Evolutionary conservation across 2,113 vertebrate genomes (phyloP), one percentile per base, ranked within the genome.

Genomic region (Nyctereutes procyonoides): DNA sequence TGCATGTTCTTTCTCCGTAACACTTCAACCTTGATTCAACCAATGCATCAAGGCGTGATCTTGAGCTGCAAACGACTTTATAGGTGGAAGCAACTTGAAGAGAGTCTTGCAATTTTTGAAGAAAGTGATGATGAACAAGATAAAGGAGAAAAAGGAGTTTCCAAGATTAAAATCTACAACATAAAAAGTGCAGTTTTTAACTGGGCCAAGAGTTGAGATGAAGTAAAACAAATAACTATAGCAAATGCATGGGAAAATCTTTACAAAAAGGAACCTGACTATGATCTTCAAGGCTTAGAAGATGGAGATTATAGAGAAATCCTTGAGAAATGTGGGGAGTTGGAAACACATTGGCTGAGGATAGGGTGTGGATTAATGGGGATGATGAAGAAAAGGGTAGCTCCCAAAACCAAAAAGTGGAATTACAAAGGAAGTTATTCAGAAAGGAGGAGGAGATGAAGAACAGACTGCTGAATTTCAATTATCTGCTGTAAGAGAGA

Each of bases 171-270:
- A 94, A 91, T 88, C 51, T 96, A 89, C 28, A 93, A 87, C 51
- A 62, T 92, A 88, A 93, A 97, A 96, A 96, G 71, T 73, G 92
- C 85, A 94, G 0, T 96, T 96, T 98, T 93, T 82, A 97, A 96
- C 67, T 96, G 96, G 95, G 95, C 93, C 63, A 96, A 95, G 83
- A 97, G 95, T 90, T 97, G 96, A 96, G 79, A 92, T 81, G 97
- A 97, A 93, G 88, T 97, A 43, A 90, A 96, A 38, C 96, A 95
- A 90, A 82, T 83, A 87, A 96, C 86, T 28, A 96, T 96, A 90
- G 95, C 76, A 95, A 97, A 79, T 55, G 92, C 92, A 16, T 97
- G 92, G 94, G 92, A 90, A 95, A 95, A 97, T 65, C 96, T 97
- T 90, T 96, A 95, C 65, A 94, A 90, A 96, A 97, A 94, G 62